Percentiles rank a stretch among this genome's conserved stretches.
Evolutionary conservation across 2,113 vertebrate species (phyloP).

Genomic region (Siniperca knerii): DNA sequence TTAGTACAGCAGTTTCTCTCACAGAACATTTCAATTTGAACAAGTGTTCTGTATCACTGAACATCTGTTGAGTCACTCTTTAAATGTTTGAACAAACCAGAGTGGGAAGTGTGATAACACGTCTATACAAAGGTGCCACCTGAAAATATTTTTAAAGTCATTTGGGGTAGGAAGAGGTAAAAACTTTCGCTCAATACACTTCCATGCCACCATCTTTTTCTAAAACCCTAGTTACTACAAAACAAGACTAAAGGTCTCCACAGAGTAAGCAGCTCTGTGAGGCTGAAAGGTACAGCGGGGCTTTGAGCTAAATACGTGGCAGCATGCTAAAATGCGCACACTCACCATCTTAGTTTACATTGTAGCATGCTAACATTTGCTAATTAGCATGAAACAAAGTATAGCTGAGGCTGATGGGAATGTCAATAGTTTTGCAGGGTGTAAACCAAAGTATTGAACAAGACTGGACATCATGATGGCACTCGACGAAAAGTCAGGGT

Average conservation of each 20-base stretch:
- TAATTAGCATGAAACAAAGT: not conserved
- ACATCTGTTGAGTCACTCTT: constrained; percentile 61
- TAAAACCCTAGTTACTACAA: not conserved
- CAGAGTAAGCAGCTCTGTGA: not conserved
- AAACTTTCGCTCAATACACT: constrained; percentile 13
- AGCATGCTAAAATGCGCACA: not conserved
- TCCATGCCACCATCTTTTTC: constrained; percentile 4
- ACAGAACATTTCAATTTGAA: constrained; percentile 1
- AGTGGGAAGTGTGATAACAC: constrained; percentile 51
- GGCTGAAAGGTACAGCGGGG: too few species aligned
- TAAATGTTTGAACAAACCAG: constrained; percentile 57
- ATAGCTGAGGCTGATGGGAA: not conserved
- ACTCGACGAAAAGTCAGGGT: too few species aligned
- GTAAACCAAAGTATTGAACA: not conserved
- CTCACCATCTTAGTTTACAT: not conserved
- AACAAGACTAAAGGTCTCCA: not conserved
- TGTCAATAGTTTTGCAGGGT: not conserved
- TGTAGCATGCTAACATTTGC: not conserved
- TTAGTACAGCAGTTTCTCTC: not conserved
- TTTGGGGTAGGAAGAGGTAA: constrained; percentile 19
- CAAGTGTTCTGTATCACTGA: constrained; percentile 30
- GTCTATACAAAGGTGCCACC: constrained; percentile 13
- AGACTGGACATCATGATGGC: not conserved
- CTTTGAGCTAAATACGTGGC: not conserved
- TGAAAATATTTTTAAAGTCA: constrained; percentile 41